Evolutionary conservation across 2,113 vertebrate species (phyloP).

Genomic region (Paradisaea rubra): DNA sequence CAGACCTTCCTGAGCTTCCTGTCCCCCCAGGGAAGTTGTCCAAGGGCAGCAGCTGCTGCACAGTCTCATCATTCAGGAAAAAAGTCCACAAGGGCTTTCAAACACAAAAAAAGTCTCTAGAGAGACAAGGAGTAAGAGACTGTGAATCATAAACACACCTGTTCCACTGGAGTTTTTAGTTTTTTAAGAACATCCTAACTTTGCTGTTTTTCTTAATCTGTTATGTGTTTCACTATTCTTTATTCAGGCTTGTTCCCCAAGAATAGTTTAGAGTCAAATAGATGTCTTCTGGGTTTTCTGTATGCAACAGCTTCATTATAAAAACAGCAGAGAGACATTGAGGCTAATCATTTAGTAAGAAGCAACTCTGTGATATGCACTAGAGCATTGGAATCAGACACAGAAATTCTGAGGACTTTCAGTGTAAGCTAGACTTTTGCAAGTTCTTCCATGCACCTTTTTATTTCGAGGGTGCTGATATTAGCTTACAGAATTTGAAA

Average conservation of each 20-base stretch:
- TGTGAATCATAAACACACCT: neutral
- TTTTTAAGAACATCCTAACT: neutral
- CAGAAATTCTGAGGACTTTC: neutral
- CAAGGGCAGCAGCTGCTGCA: neutral
- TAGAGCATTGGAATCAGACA: neutral
- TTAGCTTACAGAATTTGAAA: neutral
- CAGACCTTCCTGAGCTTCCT: neutral
- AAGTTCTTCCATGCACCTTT: neutral
- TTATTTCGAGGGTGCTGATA: neutral
- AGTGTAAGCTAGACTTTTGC: neutral
- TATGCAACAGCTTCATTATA: neutral
- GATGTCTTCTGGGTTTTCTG: neutral
- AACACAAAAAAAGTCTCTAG: neutral
- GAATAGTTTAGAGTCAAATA: neutral
- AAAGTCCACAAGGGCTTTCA: neutral
- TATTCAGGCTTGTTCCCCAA: neutral
- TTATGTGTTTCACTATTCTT: neutral
- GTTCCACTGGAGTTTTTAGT: neutral
- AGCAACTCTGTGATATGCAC: neutral
- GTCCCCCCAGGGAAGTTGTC: accelerated
- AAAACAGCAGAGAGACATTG: neutral
- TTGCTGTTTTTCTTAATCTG: neutral
- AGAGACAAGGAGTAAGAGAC: neutral
- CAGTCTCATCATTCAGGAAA: accelerated
- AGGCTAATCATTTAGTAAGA: neutral